Evolutionary conservation across 2,113 vertebrate genomes (phyloP).

Genomic region (Heloderma charlesbogerti): DNA sequence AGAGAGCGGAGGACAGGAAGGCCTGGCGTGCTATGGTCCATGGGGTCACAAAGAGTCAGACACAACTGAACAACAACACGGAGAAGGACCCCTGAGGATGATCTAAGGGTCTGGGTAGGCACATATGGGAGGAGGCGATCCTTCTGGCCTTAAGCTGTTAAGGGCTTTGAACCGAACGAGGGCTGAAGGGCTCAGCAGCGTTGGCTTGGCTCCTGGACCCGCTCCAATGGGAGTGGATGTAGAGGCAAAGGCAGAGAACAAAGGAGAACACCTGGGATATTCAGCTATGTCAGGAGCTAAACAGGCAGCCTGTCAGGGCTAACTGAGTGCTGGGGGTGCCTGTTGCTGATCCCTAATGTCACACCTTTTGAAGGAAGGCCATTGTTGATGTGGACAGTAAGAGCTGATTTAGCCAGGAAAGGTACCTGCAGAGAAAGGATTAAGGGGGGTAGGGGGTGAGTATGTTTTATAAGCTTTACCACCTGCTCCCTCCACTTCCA

Average conservation of each 20-base stretch:
- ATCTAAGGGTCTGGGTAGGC: too few species aligned
- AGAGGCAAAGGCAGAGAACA: neutral
- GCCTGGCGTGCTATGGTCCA: too few species aligned
- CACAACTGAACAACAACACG: too few species aligned
- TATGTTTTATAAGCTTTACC: constrained; percentile 2
- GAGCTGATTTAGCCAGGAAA: neutral
- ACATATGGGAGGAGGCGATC: too few species aligned
- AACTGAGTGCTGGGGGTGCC: neutral
- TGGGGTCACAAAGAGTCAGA: too few species aligned
- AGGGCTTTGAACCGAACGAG: neutral
- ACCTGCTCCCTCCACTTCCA: neutral
- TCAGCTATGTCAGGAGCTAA: neutral
- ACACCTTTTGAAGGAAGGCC: constrained; percentile 41
- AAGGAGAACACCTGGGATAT: neutral
- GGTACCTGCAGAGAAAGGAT: constrained; percentile 26
- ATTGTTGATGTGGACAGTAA: constrained; percentile 20
- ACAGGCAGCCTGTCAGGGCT: neutral
- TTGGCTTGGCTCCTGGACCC: neutral
- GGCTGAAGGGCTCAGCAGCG: neutral
- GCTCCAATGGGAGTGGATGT: neutral
- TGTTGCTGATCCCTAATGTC: constrained; percentile 6
- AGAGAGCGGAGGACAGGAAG: too few species aligned
- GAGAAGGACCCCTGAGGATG: too few species aligned
- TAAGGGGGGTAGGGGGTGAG: constrained; percentile 8
- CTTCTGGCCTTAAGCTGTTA: too few species aligned